Conservation (phyloP, 35 echinoderm and acorn worm species). For the Heliocidaris tuberculata region DNA sequence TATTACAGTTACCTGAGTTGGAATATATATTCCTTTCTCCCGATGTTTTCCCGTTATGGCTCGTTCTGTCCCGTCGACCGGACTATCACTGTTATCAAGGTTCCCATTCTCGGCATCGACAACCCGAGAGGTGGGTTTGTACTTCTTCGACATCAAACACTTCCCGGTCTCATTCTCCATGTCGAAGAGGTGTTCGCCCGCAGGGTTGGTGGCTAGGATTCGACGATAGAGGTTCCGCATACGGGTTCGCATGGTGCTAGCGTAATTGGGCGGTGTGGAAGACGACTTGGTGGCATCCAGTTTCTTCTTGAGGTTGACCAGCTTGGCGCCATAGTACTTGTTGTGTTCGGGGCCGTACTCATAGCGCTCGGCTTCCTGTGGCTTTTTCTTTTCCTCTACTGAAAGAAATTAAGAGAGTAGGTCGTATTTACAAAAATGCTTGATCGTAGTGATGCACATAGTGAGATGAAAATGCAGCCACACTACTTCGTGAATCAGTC, state of each 20-base stretch:
- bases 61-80: neutral
- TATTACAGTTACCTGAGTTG: neutral
- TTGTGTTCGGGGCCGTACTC: constrained; percentile 12
- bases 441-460: too few species aligned
- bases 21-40: neutral
- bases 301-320: constrained; percentile 1
- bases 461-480: too few species aligned
- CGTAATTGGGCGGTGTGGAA: neutral
- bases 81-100: neutral
- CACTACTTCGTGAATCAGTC: too few species aligned
- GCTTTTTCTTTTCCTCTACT: neutral
- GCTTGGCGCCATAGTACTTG: constrained; percentile 29
- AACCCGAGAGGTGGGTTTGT: neutral
- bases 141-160: constrained; percentile 28
- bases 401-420: neutral
- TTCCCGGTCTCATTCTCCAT: constrained; percentile 48
- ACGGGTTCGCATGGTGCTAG: constrained; percentile 30
- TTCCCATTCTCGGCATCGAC: neutral
- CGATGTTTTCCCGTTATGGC: neutral
- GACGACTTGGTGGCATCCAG: neutral
- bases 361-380: neutral
- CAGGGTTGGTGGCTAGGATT: constrained; percentile 45
- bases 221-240: constrained; percentile 65
- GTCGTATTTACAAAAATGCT: neutral
- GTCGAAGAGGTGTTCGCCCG: constrained; percentile 55